Evolutionary conservation across 1,140 invertebrate genomes (phyloP).

Genomic region (Anoplophora glabripennis): DNA sequence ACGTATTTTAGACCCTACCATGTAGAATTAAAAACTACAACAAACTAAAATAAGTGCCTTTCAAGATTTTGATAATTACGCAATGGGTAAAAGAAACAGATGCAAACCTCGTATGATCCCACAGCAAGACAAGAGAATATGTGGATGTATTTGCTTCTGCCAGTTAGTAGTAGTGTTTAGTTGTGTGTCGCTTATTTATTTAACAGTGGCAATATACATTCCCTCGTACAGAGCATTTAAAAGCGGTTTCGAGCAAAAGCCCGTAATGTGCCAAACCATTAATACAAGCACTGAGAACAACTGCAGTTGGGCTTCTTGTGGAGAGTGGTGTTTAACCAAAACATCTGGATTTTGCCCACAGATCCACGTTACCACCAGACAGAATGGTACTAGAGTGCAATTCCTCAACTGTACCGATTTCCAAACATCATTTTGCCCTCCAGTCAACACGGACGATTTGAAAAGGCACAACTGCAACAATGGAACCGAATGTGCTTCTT

Average conservation of each 20-base stretch:
- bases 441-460: constrained; percentile 32
- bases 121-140: constrained; percentile 81
- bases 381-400: constrained; percentile 73
- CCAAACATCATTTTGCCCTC: constrained; percentile 73
- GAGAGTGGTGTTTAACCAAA: constrained; percentile 89
- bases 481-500: constrained; percentile 76
- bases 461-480: constrained; percentile 79
- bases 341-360: constrained; percentile 82
- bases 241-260: constrained; percentile 75
- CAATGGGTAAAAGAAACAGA: constrained; percentile 44
- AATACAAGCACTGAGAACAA: constrained; percentile 74
- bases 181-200: constrained; percentile 81
- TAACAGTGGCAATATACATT: constrained; percentile 85
- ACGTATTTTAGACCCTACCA: neutral
- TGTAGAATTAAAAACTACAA: constrained; percentile 7
- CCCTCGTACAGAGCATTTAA: constrained; percentile 77
- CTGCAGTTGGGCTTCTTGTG: constrained; percentile 84
- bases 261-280: constrained; percentile 87
- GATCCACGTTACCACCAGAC: constrained; percentile 79
- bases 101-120: constrained; percentile 62
- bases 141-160: constrained; percentile 86
- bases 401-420: constrained; percentile 77
- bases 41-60: constrained; percentile 11
- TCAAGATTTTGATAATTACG: constrained; percentile 8
- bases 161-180: constrained; percentile 86